A percentile compares a stretch with the other conserved stretches of the same genome.
Conservation (phyloP, 2,113 vertebrate genomes). For the Dicentrarchus labrax region DNA sequence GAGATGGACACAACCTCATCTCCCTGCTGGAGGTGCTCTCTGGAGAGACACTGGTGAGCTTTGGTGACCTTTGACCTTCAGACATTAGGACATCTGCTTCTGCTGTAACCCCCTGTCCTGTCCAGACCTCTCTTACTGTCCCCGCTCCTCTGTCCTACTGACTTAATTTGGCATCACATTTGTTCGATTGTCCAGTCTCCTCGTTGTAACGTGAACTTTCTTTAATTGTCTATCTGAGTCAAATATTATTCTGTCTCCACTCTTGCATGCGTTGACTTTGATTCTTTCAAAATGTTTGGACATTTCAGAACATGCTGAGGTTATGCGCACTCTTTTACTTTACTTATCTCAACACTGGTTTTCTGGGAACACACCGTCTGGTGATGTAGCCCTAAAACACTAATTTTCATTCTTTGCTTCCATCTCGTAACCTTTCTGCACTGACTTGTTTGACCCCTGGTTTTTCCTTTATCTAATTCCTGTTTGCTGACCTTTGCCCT, state of each 20-base stretch:
- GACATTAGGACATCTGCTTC: conserved; percentile 12
- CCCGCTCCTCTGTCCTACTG: conserved; percentile 37
- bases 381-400: conserved; percentile 66
- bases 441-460: conserved; percentile 78
- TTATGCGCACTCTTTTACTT: conserved; percentile 52
- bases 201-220: conserved; percentile 19
- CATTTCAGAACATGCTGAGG: conserved; percentile 55
- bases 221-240: conserved; percentile 21
- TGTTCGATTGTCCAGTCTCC: conserved; percentile 34
- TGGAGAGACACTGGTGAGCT: conserved; percentile 92
- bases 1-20: conserved; percentile 98
- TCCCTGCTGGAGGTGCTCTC: conserved; percentile 97
- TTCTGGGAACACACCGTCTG: conserved; percentile 44
- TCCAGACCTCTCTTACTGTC: conserved; percentile 12
- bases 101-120: conserved; percentile 21
- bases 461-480: conserved; percentile 82
- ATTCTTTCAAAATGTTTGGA: conserved; percentile 36
- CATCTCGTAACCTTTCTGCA: conserved; percentile 79
- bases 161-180: conserved; percentile 27
- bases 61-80: conserved; percentile 25
- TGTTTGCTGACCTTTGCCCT: conserved; percentile 89
- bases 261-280: conserved; percentile 62
- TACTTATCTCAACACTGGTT: conserved; percentile 34
- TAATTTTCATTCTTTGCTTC: conserved; percentile 79
- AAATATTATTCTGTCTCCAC: conserved; percentile 2